Evolutionary conservation across 2,113 vertebrate species (phyloP), one percentile per base, ranked within the genome.

Genomic region (Caranx melampygus): DNA sequence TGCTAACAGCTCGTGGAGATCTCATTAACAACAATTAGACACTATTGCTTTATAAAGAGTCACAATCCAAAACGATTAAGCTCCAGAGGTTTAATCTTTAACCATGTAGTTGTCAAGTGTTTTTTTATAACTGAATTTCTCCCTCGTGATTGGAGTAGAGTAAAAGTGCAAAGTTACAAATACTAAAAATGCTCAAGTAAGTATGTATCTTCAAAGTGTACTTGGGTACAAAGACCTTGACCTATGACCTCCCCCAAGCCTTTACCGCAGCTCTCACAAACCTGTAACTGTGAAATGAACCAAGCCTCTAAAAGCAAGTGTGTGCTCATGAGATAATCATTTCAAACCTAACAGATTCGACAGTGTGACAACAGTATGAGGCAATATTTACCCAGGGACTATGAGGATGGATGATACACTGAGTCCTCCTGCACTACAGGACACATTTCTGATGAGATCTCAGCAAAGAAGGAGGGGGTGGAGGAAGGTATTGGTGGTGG

Each of bases 381-480:
- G 47, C 37, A 44, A 33, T 69, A 49, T 67, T 75, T 72, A 74
- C 13, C 2, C 18, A 26, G 49, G n/a, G 33, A 21, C 42, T n/a
- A 66, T 66, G 44, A 59, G 35, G 35, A 35, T 55, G 51, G 75
- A 60, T 72, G 55, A 83, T 62, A 31, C 58, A 66, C 47, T 42
- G 11, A 47, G 44, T 26, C 63, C 45, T 83, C 58, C 54, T 54
- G 40, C 49, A 35, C 42, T 64, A 31, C 62, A 72, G 72, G 66
- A 77, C 55, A 49, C 34, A 68, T 78, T 72, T 75, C 63, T 81
- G 62, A 88, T 81, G 82, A 80, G 71, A 58, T 75, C 75, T 73
- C 35, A 47, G 72, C 66, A 15, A 55, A 47, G 57, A 42, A 31
- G 75, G 35, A 13, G 14, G 52, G 75, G 66, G 33, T 21, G 70